phyloP scores from a whole-genome alignment of 2,113 vertebrate genomes.

The Fulica atra region DNA sequence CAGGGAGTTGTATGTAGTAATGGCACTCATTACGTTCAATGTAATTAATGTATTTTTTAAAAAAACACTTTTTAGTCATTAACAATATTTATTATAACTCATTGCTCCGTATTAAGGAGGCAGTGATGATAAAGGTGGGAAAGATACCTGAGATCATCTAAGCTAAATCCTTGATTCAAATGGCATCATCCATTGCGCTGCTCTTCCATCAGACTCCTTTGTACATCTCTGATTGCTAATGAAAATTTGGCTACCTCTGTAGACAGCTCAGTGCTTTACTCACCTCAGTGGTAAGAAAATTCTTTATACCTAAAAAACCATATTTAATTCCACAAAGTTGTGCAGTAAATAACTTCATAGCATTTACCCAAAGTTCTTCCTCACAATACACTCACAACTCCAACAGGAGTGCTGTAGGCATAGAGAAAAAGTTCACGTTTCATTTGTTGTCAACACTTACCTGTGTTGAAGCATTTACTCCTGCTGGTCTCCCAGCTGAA shows the following conservation, averaged over 20 bases:
- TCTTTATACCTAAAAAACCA: not conserved
- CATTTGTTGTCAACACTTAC: not conserved
- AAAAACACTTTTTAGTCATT: not conserved
- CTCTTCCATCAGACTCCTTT: not conserved
- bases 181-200: not conserved
- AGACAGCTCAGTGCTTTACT: not conserved
- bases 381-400: not conserved
- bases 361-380: not conserved
- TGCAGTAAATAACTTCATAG: not conserved
- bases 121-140: not conserved
- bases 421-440: not conserved
- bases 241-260: not conserved
- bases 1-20: not conserved
- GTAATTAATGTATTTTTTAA: not conserved
- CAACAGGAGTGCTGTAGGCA: not conserved
- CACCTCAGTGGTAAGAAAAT: not conserved
- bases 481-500: not conserved
- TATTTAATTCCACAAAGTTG: not conserved
- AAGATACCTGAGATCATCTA: not conserved
- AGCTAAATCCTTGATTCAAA: not conserved
- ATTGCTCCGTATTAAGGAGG: not conserved
- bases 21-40: not conserved
- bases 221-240: not conserved
- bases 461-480: not conserved
- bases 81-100: not conserved